phyloP scores from a whole-genome alignment of 2,888 invertebrate species.

The Tachina fera region DNA sequence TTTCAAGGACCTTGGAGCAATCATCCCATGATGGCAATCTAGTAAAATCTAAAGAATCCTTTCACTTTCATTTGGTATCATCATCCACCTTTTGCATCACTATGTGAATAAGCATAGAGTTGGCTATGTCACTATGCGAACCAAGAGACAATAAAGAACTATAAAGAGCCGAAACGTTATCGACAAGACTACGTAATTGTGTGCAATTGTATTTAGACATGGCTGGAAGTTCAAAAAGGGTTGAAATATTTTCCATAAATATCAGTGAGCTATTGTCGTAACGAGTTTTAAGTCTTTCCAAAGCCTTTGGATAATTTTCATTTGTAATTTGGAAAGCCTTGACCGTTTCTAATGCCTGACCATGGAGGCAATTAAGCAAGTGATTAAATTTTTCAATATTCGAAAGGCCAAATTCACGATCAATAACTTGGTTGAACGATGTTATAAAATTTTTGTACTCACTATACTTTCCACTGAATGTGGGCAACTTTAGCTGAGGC shows the following conservation, averaged over 20 bases:
- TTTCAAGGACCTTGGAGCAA: conserved; percentile 42
- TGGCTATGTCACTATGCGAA: conserved; percentile 45
- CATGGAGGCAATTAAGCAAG: conserved; percentile 51
- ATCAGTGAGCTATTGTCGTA: not conserved
- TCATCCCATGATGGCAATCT: conserved; percentile 35
- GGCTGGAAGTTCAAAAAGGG: not conserved
- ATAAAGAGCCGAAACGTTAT: conserved; percentile 44
- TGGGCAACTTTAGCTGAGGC: conserved; percentile 37
- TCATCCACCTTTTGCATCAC: conserved; percentile 42
- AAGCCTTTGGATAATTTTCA: conserved; percentile 57
- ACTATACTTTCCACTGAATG: conserved; percentile 21
- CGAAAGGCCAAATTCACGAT: conserved; percentile 43
- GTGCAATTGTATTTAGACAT: not conserved
- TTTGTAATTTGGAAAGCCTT: conserved; percentile 47
- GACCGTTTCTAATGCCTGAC: conserved; percentile 55
- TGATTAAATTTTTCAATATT: conserved; percentile 59
- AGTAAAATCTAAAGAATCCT: conserved; percentile 31
- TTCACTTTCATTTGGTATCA: conserved; percentile 36
- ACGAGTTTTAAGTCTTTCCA: conserved; percentile 6
- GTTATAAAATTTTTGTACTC: conserved; percentile 61
- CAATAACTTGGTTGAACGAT: conserved; percentile 53
- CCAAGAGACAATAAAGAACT: conserved; percentile 43
- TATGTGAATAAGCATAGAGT: conserved; percentile 40
- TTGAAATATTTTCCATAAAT: conserved; percentile 1
- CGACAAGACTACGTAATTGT: not conserved